Percentiles rank a stretch among this genome's conserved stretches.
Evolutionary conservation across 2,113 vertebrate genomes (phyloP).

Genomic region (Struthidea cinerea): DNA sequence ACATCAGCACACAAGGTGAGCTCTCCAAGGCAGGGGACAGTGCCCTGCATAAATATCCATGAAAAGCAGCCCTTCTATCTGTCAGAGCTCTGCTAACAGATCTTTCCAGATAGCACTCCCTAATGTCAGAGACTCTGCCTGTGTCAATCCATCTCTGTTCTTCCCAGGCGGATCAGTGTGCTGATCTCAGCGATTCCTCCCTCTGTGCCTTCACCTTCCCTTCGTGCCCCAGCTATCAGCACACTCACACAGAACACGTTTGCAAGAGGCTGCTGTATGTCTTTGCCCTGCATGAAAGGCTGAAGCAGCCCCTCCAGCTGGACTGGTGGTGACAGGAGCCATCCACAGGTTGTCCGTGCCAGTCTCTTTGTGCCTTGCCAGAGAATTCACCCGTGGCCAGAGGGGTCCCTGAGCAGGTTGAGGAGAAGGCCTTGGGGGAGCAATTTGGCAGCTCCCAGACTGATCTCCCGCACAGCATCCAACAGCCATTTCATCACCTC

Average conservation of each 20-base stretch:
- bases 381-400: background rate
- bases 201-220: background rate
- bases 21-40: background rate
- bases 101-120: background rate
- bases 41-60: background rate
- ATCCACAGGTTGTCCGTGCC: rapidly evolving
- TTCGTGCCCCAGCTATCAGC: background rate
- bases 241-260: background rate
- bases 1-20: background rate
- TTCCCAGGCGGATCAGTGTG: rapidly evolving
- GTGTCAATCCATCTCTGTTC: background rate
- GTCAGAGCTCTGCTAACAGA: background rate
- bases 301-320: background rate
- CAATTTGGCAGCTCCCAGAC: background rate
- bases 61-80: background rate
- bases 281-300: background rate
- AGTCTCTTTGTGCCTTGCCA: background rate
- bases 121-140: background rate
- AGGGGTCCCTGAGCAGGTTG: rapidly evolving
- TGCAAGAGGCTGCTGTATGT: background rate
- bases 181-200: background rate
- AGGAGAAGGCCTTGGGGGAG: background rate
- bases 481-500: background rate
- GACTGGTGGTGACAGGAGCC: background rate
- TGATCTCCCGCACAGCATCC: background rate